phyloP scores from a whole-genome alignment of 1,140 invertebrate genomes.

The Propsilocerus akamusi region DNA sequence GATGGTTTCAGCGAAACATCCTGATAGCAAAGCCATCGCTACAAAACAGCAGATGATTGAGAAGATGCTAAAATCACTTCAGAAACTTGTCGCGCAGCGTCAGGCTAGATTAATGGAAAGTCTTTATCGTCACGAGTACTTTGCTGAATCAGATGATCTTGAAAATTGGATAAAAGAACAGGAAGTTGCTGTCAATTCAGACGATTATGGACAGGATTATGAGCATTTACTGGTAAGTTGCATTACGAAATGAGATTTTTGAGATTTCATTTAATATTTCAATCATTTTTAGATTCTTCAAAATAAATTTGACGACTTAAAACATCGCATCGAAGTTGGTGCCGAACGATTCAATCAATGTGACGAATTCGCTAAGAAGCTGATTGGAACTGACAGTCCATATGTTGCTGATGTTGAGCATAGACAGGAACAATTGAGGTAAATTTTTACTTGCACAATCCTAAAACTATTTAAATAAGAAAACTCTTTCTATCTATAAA shows the following conservation, averaged over 20 bases:
- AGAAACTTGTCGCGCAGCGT: constrained; percentile 57
- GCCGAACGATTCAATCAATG: constrained; percentile 85
- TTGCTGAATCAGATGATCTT: constrained; percentile 75
- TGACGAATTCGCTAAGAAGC: constrained; percentile 76
- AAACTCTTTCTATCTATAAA: not conserved
- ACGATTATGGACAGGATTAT: constrained; percentile 95
- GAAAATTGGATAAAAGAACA: constrained; percentile 92
- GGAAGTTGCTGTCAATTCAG: constrained; percentile 70
- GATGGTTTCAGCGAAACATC: constrained; percentile 56
- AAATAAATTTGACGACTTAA: constrained; percentile 91
- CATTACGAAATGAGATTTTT: constrained; percentile 3
- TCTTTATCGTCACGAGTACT: constrained; percentile 83
- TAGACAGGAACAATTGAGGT: constrained; percentile 75
- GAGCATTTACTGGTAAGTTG: constrained; percentile 70
- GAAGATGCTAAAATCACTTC: constrained; percentile 62
- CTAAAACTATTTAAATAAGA: too few species aligned
- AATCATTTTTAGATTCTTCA: constrained; percentile 55
- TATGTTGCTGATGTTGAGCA: constrained; percentile 76
- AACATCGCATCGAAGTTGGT: constrained; percentile 77
- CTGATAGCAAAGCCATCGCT: constrained; percentile 60
- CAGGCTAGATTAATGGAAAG: constrained; percentile 78
- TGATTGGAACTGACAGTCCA: constrained; percentile 73
- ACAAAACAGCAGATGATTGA: constrained; percentile 58
- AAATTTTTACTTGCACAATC: too few species aligned
- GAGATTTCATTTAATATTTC: constrained; percentile 8